Evolutionary conservation across 2,888 invertebrate genomes (phyloP).

Genomic region (Meta bourneti): DNA sequence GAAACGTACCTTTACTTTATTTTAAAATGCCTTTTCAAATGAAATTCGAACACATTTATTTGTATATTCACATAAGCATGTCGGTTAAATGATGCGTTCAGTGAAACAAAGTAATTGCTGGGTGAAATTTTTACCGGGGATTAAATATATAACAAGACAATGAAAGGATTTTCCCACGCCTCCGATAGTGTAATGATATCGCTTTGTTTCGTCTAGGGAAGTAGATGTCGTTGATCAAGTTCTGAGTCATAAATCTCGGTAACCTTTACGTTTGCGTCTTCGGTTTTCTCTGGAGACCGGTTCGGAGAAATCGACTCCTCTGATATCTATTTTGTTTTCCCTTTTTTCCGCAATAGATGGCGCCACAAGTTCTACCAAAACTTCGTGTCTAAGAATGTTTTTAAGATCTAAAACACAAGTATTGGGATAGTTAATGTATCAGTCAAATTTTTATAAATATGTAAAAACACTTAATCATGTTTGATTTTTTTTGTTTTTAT

Average conservation of each 20-base stretch:
- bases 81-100: neutral
- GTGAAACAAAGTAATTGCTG: neutral
- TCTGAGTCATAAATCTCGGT: constrained; percentile 1
- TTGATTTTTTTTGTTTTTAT: no score
- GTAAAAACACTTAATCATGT: no score
- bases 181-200: neutral
- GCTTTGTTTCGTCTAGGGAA: constrained; percentile 34
- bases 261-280: neutral
- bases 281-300: neutral
- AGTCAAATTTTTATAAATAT: no score
- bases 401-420: neutral
- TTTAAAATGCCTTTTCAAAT: neutral
- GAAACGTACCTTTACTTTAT: no score
- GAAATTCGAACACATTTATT: neutral
- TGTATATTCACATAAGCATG: neutral
- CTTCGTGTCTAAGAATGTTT: neutral
- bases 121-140: neutral
- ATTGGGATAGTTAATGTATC: neutral
- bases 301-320: neutral
- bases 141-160: neutral
- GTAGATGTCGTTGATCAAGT: neutral
- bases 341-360: constrained; percentile 18
- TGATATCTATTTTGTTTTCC: neutral
- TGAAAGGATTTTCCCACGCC: constrained; percentile 11
- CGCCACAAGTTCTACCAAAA: constrained; percentile 19